Evolutionary conservation across 2,113 vertebrate species (phyloP).

Genomic region (Acrocephalus arundinaceus): DNA sequence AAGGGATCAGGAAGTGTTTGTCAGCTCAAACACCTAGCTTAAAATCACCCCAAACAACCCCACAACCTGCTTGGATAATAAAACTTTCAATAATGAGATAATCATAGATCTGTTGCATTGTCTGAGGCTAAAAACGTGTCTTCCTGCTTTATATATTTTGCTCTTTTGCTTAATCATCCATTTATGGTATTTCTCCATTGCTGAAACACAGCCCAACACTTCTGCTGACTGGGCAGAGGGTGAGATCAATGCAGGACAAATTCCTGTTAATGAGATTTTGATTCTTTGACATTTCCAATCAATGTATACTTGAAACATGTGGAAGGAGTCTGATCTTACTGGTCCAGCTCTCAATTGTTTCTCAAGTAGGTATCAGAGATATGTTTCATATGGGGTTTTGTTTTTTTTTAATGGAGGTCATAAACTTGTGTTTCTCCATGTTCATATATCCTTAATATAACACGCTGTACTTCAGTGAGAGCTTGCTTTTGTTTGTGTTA

Average conservation of each 20-base stretch:
- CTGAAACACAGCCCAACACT: neutral
- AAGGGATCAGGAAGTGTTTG: neutral
- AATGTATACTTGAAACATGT: constrained; percentile 28
- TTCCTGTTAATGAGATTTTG: constrained; percentile 62
- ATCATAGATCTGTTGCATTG: neutral
- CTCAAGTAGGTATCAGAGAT: neutral
- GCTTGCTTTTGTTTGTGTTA: neutral
- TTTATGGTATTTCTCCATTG: neutral
- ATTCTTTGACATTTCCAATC: constrained; percentile 59
- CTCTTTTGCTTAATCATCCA: neutral
- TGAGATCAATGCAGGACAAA: constrained; percentile 47
- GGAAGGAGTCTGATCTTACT: constrained; percentile 31
- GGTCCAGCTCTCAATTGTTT: constrained; percentile 23
- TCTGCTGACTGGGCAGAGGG: constrained; percentile 26
- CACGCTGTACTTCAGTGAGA: neutral
- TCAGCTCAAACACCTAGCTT: neutral
- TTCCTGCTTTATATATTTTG: neutral
- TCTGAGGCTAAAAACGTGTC: neutral
- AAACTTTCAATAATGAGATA: constrained; percentile 35
- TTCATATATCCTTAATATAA: neutral
- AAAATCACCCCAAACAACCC: neutral
- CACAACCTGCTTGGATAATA: neutral
- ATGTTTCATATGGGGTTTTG: neutral
- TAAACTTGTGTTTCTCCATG: neutral
- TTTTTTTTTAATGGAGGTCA: neutral